phyloP scores from a whole-genome alignment of 2,113 vertebrate genomes.

The Trematomus loennbergii region DNA sequence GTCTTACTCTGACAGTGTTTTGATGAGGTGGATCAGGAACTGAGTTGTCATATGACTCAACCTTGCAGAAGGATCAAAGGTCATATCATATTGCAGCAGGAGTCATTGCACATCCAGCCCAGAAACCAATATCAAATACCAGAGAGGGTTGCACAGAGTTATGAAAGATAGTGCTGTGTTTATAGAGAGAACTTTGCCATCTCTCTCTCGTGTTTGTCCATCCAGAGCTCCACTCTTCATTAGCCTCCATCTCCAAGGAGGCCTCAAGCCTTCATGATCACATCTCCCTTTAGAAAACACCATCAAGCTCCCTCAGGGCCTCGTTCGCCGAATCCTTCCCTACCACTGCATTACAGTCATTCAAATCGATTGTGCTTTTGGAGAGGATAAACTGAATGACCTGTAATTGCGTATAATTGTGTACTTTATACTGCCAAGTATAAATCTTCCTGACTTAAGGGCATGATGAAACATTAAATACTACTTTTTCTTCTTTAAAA shows the following conservation, averaged over 20 bases:
- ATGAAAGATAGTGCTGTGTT: slow-evolving; percentile 4
- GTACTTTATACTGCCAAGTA: too few species aligned
- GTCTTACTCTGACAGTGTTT: not conserved
- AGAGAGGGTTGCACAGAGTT: not conserved
- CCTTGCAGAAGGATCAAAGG: slow-evolving; percentile 45
- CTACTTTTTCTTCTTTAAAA: not conserved
- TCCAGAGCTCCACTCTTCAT: slow-evolving; percentile 2
- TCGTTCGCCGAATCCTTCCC: not conserved
- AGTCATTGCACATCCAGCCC: not conserved
- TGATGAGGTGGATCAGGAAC: not conserved
- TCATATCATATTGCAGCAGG: slow-evolving; percentile 11
- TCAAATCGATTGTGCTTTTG: not conserved
- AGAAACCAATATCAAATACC: not conserved
- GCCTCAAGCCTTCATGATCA: slow-evolving; percentile 17
- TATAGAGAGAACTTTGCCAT: not conserved
- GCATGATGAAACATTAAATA: not conserved
- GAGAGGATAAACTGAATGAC: not conserved
- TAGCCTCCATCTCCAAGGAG: slow-evolving; percentile 7
- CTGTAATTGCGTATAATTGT: not conserved
- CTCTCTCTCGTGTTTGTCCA: not conserved
- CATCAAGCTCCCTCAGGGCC: not conserved
- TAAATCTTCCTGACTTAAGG: not conserved
- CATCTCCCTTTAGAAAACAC: slow-evolving; percentile 2
- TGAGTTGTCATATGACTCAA: slow-evolving; percentile 32
- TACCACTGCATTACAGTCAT: not conserved